Evolutionary conservation across 1,140 invertebrate species (phyloP), one percentile per base, ranked within the genome.

Genomic region (Araneus ventricosus): DNA sequence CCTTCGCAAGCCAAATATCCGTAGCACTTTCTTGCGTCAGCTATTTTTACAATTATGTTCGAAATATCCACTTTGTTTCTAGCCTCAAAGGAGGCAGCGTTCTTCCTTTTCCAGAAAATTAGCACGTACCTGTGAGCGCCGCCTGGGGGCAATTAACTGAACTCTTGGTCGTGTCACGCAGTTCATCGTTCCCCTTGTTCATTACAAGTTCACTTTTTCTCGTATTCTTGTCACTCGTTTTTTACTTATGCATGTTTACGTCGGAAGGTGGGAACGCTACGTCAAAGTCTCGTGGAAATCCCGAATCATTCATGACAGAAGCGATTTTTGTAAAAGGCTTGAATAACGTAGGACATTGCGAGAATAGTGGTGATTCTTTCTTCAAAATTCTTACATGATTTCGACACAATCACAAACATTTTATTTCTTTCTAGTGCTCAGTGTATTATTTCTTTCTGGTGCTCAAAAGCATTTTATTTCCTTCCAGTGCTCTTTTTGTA

Each of bases 111-210:
- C 22, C 59, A n/a, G 30, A 34, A 75, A 67, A 75, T 37, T 34
- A 34, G 70, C 30, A 75, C 70, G 34, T 37, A 75, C 17, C 70
- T 22, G 10, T 20, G 34, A 75, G 70, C 70, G 17, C 70, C 70
- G 70, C 70, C 70, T 75, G 70, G 34, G 30, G 70, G 17, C 30
- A 75, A 75, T 17, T 30, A 75, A 14, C 30, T 75, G 70, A 75
- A 75, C 70, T 75, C 63, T 67, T 10, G 45, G 27, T 67, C 70
- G 30, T 37, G 30, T 37, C 70, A 75, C 70, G 20, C 30, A 75
- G 70, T 75, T 75, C 70, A 75, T 75, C 70, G 70, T 75, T 75
- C 70, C 30, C 70, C 34, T 75, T 75, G 14, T 75, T 37, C 30
- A 34, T 30, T 37, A 34, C 27, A 75, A 75, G 70, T 75, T 75